Conservation (phyloP, 2,888 invertebrate species). For the Pycnomerus fuliginosus region DNA sequence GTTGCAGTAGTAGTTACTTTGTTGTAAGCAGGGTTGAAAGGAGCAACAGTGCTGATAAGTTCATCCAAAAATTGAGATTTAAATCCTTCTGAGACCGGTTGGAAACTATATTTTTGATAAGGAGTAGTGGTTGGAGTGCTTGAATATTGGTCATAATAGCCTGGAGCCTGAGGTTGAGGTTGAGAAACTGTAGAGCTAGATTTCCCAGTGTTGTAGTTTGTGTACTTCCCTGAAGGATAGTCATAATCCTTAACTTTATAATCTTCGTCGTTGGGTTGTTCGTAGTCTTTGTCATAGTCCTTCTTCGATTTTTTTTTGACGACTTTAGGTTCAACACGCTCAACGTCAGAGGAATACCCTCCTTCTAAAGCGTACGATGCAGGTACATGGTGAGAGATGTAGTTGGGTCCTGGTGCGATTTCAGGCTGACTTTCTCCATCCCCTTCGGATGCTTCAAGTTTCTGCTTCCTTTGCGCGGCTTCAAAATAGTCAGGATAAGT, state of each 20-base stretch:
- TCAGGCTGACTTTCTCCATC: conserved; percentile 23
- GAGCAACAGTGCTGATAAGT: conserved; percentile 30
- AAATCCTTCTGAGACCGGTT: conserved; percentile 33
- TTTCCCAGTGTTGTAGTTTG: conserved; percentile 39
- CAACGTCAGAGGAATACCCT: conserved; percentile 6
- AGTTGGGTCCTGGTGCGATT: conserved; percentile 42
- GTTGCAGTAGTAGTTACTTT: conserved; percentile 48
- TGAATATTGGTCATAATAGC: conserved; percentile 17
- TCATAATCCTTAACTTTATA: conserved; percentile 8
- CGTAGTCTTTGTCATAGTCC: conserved; percentile 26
- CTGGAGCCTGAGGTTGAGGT: conserved; percentile 33
- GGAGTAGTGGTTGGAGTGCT: conserved; percentile 35
- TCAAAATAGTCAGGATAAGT: conserved; percentile 49
- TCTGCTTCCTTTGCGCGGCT: conserved; percentile 38
- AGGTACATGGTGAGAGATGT: conserved; percentile 44
- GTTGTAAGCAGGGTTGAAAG: conserved; percentile 47
- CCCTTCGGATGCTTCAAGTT: conserved; percentile 27
- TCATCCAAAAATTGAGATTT: conserved; percentile 34
- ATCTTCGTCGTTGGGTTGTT: conserved; percentile 14
- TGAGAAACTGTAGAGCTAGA: conserved; percentile 40
- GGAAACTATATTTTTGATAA: conserved; percentile 49
- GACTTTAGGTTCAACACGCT: conserved; percentile 18
- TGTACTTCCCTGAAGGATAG: conserved; percentile 19
- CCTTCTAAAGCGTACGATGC: neutral
- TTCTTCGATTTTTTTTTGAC: conserved; percentile 24